phyloP scores from a whole-genome alignment of 1,140 invertebrate species.

The Drosophila paulistorum region DNA sequence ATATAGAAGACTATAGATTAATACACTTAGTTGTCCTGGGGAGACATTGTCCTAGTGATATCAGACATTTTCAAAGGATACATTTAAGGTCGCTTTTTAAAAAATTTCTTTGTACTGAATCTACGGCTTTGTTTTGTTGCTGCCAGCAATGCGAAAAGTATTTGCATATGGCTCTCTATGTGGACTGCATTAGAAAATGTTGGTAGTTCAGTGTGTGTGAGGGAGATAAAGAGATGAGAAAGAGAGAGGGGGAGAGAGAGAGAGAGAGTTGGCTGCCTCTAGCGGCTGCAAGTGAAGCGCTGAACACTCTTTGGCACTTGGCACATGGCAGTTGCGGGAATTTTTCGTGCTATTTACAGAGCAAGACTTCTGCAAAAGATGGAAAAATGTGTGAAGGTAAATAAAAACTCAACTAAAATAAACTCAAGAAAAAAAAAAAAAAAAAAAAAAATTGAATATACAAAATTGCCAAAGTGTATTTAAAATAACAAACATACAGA shows the following conservation, averaged over 20 bases:
- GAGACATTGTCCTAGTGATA: no score
- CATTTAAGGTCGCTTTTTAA: neutral
- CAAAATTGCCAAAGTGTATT: constrained; percentile 18
- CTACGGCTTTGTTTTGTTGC: constrained; percentile 3
- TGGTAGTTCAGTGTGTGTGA: constrained; percentile 2
- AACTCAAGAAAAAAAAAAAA: constrained; percentile 9
- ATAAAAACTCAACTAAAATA: constrained; percentile 43
- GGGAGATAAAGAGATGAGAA: constrained; percentile 4
- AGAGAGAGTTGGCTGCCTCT: constrained; percentile 39
- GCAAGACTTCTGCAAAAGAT: constrained; percentile 46
- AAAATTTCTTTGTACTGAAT: neutral
- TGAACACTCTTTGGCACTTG: constrained; percentile 43
- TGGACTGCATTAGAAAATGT: constrained; percentile 49
- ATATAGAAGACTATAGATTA: no score
- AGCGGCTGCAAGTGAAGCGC: constrained; percentile 52
- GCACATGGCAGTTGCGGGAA: constrained; percentile 51
- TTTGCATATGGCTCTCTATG: constrained; percentile 68
- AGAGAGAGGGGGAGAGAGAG: constrained; percentile 8
- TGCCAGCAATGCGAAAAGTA: constrained; percentile 56
- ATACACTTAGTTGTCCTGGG: no score
- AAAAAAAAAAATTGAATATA: neutral
- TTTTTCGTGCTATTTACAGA: constrained; percentile 48
- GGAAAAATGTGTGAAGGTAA: constrained; percentile 55
- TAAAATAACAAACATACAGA: constrained; percentile 19
- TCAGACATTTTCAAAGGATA: neutral